A percentile compares a stretch with the other conserved stretches of the same genome.
These are phyloP conservation scores for Toxotes lorentzi DNA, from an alignment of 2,797 vertebrate species.

Conservation along the genomic window DNA sequence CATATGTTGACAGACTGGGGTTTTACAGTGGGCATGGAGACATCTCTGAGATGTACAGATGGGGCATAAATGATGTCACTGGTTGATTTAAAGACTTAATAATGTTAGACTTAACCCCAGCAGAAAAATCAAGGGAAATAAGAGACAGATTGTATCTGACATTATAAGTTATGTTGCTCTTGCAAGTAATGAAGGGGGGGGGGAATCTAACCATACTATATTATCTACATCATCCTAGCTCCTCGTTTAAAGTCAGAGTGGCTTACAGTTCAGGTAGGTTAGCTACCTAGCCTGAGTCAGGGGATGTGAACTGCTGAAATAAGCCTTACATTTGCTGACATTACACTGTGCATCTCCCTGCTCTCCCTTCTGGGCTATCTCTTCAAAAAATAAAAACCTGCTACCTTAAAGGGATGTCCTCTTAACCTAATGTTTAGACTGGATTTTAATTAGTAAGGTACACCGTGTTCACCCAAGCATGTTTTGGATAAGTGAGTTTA, in stretches of 20 bases:
- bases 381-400: neutral
- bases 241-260: conserved; percentile 12
- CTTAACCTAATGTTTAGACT: neutral
- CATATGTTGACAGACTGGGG: neutral
- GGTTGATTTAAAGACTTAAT: conserved; percentile 52
- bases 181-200: neutral
- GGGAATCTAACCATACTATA: neutral
- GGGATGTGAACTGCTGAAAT: conserved; percentile 19
- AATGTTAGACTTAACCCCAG: conserved; percentile 14
- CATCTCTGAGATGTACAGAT: conserved; percentile 15
- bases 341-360: neutral
- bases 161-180: conserved; percentile 3
- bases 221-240: neutral
- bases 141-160: neutral
- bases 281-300: neutral
- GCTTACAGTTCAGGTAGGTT: neutral
- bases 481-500: neutral
- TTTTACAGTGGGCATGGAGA: conserved; percentile 13
- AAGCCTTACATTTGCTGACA: conserved; percentile 3
- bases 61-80: conserved; percentile 24
- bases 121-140: neutral
- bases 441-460: neutral
- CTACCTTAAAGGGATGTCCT: neutral
- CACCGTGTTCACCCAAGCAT: neutral
- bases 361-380: neutral